These are phyloP conservation scores for Tetragonula clypearis DNA, from an alignment of 1,140 invertebrate genomes.

Conservation along the genomic window DNA sequence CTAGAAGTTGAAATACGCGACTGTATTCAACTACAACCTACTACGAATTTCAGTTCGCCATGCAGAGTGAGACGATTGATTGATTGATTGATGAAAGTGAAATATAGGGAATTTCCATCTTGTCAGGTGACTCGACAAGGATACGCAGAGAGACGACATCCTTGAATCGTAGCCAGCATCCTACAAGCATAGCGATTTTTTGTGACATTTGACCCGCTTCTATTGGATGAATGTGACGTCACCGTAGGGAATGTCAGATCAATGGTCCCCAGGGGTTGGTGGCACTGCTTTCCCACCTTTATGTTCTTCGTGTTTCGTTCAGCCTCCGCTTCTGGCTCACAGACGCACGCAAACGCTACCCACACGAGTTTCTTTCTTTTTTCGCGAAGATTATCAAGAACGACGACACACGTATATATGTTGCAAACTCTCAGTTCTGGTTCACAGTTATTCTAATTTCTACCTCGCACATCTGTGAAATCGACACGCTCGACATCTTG, in stretches of 20 bases:
- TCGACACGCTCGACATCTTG: too few species aligned
- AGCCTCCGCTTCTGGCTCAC: neutral
- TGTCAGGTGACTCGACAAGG: neutral
- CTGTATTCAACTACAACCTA: neutral
- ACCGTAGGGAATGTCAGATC: constrained; percentile 73
- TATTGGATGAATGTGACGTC: constrained; percentile 69
- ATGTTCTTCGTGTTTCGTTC: constrained; percentile 13
- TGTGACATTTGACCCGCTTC: constrained; percentile 75
- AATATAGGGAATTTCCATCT: neutral
- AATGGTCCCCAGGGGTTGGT: constrained; percentile 73
- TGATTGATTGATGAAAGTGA: constrained; percentile 26
- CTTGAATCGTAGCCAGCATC: constrained; percentile 60
- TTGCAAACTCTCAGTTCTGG: neutral
- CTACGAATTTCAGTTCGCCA: neutral
- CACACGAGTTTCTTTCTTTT: constrained; percentile 27
- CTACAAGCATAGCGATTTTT: constrained; percentile 65
- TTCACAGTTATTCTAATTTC: neutral
- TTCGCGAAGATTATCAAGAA: neutral
- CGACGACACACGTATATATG: neutral
- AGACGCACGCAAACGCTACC: constrained; percentile 9
- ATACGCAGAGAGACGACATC: neutral
- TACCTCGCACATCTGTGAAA: neutral
- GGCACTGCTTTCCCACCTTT: constrained; percentile 61
- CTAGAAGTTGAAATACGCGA: neutral
- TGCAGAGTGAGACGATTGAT: neutral